Evolutionary conservation across 2,888 invertebrate genomes (phyloP), one percentile per base, ranked within the genome.

Genomic region (Deroplatys truncata): DNA sequence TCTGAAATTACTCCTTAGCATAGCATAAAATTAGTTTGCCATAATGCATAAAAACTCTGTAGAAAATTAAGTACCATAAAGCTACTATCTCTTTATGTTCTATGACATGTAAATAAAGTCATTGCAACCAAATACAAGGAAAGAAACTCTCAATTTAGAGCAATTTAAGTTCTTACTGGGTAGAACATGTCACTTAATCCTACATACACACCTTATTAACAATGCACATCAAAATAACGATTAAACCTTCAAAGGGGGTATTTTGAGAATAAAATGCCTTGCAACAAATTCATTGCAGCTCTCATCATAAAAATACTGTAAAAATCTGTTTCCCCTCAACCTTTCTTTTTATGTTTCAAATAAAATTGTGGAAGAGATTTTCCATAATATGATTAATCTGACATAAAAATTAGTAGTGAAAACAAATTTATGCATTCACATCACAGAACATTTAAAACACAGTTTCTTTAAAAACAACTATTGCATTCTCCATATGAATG

Each of bases 361-460:
- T 20, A 72, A 72, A 72, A 72, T 72, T 25, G 20, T 72, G 56
- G 56, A 72, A 72, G 56, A 72, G 15, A 72, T 72, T 72, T 72
- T 72, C 56, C 56, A 20, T 16, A 72, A 20, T 72, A 72, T 20
- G 5, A 72, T 72, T 5, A 72, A 56, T 56, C 56, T 56, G 56
- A 72, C 56, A 72, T 72, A 72, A 16, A 72, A 72, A 72, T 72
- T 4, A 72, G 20, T 25, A 72, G 25, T 72, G 56, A 72, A 72
- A 20, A 20, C 56, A 72, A 72, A 72, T 72, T 2, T 72, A 72
- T 72, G 56, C 56, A 86, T 86, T 31, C 86, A 86, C 86, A 86
- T 86, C 31, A 82, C 82, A 86, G 29, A 86, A 86, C 86, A 86
- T 82, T 85, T 86, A 86, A 72, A 86, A 86, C 28, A 86, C 86